Percentiles rank a stretch among this genome's conserved stretches.
Evolutionary conservation across 2,113 vertebrate species (phyloP).

Genomic region (Raja brachyura): DNA sequence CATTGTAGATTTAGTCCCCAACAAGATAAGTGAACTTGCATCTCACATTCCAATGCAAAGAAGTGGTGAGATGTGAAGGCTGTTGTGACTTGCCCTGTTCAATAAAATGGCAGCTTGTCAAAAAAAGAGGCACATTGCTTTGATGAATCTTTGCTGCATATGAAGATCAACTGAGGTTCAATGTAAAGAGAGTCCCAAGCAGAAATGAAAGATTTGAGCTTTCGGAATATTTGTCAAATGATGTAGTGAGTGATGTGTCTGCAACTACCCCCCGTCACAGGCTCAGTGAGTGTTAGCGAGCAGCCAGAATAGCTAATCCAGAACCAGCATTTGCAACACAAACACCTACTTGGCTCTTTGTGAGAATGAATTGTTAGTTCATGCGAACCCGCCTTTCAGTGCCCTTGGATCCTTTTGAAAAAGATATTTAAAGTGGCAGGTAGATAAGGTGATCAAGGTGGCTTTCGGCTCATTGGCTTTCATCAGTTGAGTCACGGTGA

Average conservation of each 20-base stretch:
- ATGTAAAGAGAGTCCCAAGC: constrained; percentile 10
- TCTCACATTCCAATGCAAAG: too few species aligned
- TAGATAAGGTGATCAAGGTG: too few species aligned
- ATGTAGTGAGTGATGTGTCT: neutral
- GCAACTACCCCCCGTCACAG: neutral
- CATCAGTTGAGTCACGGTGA: too few species aligned
- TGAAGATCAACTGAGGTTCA: neutral
- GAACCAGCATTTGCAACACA: neutral
- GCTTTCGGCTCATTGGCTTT: too few species aligned
- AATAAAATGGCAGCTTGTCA: constrained; percentile 21
- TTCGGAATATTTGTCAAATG: neutral
- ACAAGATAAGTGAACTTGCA: neutral
- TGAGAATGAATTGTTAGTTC: neutral
- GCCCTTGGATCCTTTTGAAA: neutral
- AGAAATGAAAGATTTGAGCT: neutral
- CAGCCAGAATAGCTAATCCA: neutral
- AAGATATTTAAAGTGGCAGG: neutral
- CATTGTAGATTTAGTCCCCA: neutral
- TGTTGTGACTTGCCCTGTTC: neutral
- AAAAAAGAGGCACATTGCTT: neutral
- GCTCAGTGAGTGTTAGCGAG: neutral
- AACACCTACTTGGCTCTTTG: neutral
- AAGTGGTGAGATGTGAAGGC: neutral
- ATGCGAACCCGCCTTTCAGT: neutral
- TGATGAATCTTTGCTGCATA: constrained; percentile 2